These are phyloP conservation scores for Hyperoodon ampullatus DNA, from an alignment of 2,113 vertebrate genomes.

Conservation along the genomic window DNA sequence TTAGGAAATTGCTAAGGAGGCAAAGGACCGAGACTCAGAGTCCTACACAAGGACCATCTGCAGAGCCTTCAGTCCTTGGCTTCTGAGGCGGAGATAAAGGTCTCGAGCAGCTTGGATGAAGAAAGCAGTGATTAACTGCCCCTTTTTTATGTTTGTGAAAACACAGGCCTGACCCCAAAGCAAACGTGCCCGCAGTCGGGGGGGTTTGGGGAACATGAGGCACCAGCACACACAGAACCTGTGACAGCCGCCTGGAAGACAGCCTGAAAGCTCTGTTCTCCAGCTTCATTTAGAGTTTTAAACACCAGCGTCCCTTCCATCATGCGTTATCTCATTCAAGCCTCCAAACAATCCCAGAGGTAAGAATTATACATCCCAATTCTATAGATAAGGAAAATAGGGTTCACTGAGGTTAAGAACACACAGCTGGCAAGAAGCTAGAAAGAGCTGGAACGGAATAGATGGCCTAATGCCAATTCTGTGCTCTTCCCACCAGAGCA, in stretches of 20 bases:
- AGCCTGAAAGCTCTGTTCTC: neutral
- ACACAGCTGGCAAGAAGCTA: neutral
- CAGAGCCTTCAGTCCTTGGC: neutral
- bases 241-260: neutral
- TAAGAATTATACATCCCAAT: conserved; percentile 51
- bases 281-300: neutral
- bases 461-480: neutral
- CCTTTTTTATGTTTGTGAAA: neutral
- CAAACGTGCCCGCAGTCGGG: neutral
- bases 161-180: neutral
- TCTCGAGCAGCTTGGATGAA: neutral
- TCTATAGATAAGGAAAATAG: conserved; percentile 65
- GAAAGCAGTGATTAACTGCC: neutral
- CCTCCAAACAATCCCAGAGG: neutral
- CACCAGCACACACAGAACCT: neutral
- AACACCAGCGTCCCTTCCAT: neutral
- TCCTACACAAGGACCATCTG: neutral
- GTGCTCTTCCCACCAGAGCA: neutral
- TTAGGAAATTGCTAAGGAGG: neutral
- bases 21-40: neutral
- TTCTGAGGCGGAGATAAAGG: neutral
- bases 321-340: conserved; percentile 16
- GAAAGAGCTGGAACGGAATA: neutral
- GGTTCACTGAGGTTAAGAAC: conserved; percentile 44
- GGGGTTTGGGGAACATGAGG: neutral